Percentiles rank a stretch among this genome's conserved stretches.
Conservation (phyloP, 2,888 invertebrate species). For the Tetranychus piercei region DNA sequence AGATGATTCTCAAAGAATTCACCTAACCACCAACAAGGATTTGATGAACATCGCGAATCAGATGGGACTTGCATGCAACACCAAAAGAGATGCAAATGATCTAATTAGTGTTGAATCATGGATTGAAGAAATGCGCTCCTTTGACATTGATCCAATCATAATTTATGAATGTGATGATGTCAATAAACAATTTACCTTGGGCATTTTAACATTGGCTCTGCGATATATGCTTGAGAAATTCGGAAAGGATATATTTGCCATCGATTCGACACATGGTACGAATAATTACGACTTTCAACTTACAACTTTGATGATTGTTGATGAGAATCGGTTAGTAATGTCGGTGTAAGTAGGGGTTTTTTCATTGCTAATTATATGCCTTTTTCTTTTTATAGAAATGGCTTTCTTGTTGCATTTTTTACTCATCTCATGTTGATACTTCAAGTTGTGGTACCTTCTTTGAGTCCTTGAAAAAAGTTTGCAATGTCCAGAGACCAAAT, state of each 20-base stretch:
- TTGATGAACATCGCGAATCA: too few species aligned
- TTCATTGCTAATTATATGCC: neutral
- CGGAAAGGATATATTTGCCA: neutral
- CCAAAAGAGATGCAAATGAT: too few species aligned
- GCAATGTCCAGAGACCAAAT: neutral
- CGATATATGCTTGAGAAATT: neutral
- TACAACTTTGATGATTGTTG: neutral
- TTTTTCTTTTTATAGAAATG: too few species aligned
- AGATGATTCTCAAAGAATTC: neutral
- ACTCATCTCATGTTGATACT: neutral
- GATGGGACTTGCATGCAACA: too few species aligned
- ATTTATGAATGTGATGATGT: neutral
- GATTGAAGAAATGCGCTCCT: too few species aligned
- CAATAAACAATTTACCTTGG: neutral
- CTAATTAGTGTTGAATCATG: too few species aligned
- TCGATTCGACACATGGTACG: neutral
- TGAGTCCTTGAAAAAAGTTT: neutral
- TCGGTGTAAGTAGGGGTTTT: neutral
- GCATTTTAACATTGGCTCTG: neutral
- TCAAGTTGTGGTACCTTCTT: neutral
- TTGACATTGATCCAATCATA: neutral
- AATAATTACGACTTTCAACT: neutral
- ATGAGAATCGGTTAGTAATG: neutral
- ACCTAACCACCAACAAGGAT: neutral
- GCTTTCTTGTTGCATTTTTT: too few species aligned